A percentile compares a stretch with the other conserved stretches of the same genome.
phyloP scores from a whole-genome alignment of 2,797 vertebrate genomes.

The Nyctalus aviator region DNA sequence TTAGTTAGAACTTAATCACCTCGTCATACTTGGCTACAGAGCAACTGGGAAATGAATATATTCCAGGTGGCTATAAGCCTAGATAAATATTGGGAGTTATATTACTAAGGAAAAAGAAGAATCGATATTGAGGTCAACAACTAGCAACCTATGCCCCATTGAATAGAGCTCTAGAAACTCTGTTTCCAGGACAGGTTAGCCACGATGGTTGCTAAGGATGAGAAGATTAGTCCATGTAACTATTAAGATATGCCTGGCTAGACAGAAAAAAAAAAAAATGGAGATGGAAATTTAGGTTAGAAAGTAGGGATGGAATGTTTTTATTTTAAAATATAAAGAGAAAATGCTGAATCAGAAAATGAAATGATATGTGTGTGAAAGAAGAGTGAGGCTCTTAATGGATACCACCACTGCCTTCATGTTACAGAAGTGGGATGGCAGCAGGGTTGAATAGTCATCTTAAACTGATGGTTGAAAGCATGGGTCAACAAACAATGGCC shows the following conservation, averaged over 20 bases:
- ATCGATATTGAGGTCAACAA: conserved; percentile 50
- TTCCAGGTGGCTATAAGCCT: conserved; percentile 21
- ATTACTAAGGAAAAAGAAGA: conserved; percentile 56
- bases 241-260: not conserved
- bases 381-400: not conserved
- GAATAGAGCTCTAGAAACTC: conserved; percentile 49
- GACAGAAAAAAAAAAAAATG: not conserved
- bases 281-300: not conserved
- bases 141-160: not conserved
- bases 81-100: conserved; percentile 44
- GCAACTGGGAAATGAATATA: conserved; percentile 42
- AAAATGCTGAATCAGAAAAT: conserved; percentile 42
- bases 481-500: not conserved
- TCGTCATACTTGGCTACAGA: not conserved
- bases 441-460: not conserved
- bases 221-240: conserved; percentile 32
- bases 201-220: conserved; percentile 56
- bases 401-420: not conserved
- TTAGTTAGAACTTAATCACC: not conserved
- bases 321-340: conserved; percentile 50
- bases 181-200: conserved; percentile 37
- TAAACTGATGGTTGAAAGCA: conserved; percentile 15
- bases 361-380: not conserved
- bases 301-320: not conserved
- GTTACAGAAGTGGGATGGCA: not conserved